A percentile compares a stretch with the other conserved stretches of the same genome.
Conservation (phyloP, 2,113 vertebrate species). For the Patagioenas fasciata region DNA sequence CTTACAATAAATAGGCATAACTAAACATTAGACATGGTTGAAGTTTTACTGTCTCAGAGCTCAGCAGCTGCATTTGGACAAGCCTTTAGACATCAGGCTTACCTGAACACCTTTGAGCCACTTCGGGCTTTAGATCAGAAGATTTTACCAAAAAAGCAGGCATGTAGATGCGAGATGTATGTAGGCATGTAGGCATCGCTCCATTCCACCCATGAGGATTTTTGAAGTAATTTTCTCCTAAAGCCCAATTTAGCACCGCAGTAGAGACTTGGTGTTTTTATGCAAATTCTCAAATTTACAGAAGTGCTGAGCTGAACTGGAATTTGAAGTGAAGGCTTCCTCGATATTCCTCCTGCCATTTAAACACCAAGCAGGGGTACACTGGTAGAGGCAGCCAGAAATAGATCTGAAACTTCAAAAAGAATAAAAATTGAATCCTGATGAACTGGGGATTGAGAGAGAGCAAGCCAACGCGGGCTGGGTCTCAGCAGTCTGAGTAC, state of each 20-base stretch:
- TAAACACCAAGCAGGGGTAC: background rate
- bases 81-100: background rate
- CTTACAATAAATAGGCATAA: background rate
- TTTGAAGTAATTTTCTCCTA: background rate
- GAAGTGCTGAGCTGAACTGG: constrained; percentile 10
- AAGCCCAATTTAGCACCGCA: background rate
- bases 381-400: background rate
- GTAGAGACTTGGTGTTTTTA: constrained; percentile 1
- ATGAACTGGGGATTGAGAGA: background rate
- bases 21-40: background rate
- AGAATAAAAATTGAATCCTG: background rate
- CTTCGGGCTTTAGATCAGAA: background rate
- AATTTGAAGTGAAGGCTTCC: constrained; percentile 8
- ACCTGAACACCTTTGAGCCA: background rate
- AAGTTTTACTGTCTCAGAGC: background rate
- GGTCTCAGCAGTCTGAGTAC: background rate
- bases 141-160: background rate
- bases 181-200: background rate
- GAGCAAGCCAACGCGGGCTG: background rate
- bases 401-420: constrained; percentile 14
- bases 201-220: background rate
- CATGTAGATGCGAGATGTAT: background rate
- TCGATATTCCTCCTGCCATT: constrained; percentile 16
- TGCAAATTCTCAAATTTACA: constrained; percentile 39
- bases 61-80: background rate